Evolutionary conservation across 2,888 invertebrate species (phyloP).

Genomic region (Sclerodermus sp.): DNA sequence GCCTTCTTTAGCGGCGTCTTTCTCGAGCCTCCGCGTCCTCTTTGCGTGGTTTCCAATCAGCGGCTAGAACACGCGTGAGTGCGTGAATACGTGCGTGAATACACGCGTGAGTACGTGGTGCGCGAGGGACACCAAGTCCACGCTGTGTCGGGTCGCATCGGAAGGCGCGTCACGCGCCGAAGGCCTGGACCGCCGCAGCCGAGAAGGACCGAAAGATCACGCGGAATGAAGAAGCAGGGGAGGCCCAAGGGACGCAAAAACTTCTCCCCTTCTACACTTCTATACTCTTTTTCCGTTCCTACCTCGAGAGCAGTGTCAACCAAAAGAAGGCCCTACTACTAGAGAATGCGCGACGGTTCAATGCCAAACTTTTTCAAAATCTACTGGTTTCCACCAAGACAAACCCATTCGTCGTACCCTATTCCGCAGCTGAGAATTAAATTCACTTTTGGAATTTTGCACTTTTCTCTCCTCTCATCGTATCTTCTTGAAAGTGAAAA

Average conservation of each 20-base stretch:
- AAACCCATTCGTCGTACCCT: too few species aligned
- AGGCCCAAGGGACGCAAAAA: slow-evolving; percentile 24
- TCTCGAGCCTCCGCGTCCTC: neutral
- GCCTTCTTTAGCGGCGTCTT: neutral
- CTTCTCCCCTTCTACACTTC: slow-evolving; percentile 25
- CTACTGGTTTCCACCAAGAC: too few species aligned
- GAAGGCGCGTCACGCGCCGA: slow-evolving; percentile 41
- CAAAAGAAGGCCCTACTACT: too few species aligned
- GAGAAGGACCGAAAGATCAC: neutral
- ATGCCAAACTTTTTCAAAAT: too few species aligned
- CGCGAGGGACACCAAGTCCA: slow-evolving; percentile 9
- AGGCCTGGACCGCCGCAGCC: too few species aligned
- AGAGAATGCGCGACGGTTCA: too few species aligned
- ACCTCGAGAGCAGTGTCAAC: too few species aligned
- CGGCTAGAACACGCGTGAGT: slow-evolving; percentile 1
- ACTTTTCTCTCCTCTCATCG: too few species aligned
- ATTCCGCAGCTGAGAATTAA: too few species aligned
- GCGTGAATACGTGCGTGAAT: neutral
- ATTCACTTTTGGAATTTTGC: too few species aligned
- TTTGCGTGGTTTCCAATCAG: slow-evolving; percentile 29
- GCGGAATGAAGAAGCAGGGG: slow-evolving; percentile 1
- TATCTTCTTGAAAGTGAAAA: too few species aligned
- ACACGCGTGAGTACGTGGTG: neutral
- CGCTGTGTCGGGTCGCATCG: slow-evolving; percentile 28
- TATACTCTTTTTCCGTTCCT: slow-evolving; percentile 1